Evolutionary conservation across 2,888 invertebrate species (phyloP).

Genomic region (Rosalia funebris): DNA sequence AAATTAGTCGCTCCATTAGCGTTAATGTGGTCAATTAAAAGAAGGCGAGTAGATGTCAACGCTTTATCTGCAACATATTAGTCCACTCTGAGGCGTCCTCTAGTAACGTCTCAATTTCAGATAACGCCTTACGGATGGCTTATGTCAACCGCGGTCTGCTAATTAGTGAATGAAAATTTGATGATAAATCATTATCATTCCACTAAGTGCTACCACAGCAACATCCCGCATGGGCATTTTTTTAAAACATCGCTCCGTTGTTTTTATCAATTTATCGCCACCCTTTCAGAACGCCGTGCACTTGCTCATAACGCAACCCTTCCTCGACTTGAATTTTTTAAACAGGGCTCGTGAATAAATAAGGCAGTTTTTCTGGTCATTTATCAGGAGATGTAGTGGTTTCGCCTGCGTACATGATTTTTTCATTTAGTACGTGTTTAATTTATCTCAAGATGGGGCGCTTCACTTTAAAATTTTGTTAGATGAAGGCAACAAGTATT

Average conservation of each 20-base stretch:
- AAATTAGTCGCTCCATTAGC: constrained; percentile 36
- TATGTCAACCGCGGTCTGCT: constrained; percentile 15
- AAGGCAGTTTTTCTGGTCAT: too few relatives aligned
- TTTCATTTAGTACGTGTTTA: too few relatives aligned
- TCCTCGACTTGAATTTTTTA: not conserved
- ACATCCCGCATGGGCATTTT: not conserved
- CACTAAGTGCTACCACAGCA: constrained; percentile 26
- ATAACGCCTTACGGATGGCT: constrained; percentile 38
- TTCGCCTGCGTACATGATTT: too few relatives aligned
- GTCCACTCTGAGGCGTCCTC: constrained; percentile 26
- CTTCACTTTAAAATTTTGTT: too few relatives aligned
- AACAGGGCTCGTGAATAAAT: too few relatives aligned
- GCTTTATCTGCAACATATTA: constrained; percentile 41
- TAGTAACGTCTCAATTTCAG: constrained; percentile 41
- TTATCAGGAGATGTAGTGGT: too few relatives aligned
- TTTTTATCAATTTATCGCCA: constrained; percentile 8
- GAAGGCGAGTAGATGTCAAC: constrained; percentile 41
- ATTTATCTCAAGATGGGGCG: too few relatives aligned
- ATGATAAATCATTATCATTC: constrained; percentile 43
- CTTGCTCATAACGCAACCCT: too few relatives aligned
- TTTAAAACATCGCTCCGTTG: not conserved
- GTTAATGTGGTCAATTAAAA: constrained; percentile 43
- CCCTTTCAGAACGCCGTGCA: not conserved
- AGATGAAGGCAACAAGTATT: too few relatives aligned
- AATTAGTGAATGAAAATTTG: constrained; percentile 34